Base-by-base conservation (phyloP, 1,140 invertebrate species). In the Sminthurinus signatus region DNA sequence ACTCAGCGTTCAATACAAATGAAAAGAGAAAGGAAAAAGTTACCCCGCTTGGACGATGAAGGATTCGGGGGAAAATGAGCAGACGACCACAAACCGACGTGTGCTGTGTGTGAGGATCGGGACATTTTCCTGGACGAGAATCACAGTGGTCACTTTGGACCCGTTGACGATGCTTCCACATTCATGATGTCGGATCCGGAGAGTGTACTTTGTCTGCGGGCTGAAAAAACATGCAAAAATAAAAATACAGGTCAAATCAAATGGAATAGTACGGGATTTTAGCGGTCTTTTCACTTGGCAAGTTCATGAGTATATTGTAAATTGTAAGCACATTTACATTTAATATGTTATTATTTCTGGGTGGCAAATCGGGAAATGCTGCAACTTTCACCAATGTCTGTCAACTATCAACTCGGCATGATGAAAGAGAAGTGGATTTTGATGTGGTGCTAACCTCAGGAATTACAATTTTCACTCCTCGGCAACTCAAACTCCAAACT, bases 21-120 rank as follows among this genome's bases (percentile, higher is more conserved):
- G 12, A 14, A 8, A 21, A 31, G 23, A 48, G 17, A 48, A 48
- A 48, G n/a, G 23, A 5, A 5, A 48, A 19, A 19, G 17, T 73
- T 64, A 78, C 83, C 87, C 86, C 25, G 88, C 87, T 61, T 86
- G 79, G 12, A 90, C 86, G 0, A 87, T 88, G 60, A 88, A 79
- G 8, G 86, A 87, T 75, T 88, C 87, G 2, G 87, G 87, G 69
- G 88, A 84, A 72, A 87, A 89, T 21, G 85, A 85, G 71, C 88
- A 90, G 5, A 88, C 79, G 0, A 90, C 87, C 31, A 89, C 76
- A 74, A 88, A 89, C 78, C 85, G 80, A 62, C 87, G 77, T 0
- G 87, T 88, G 73, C 86, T 88, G 72, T 89, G 87, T 0, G 87
- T 89, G 12, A 89, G 80, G 65, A 90, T 88, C 0, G 86, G 85